Evolutionary conservation across 1,140 invertebrate species (phyloP), one percentile per base, ranked within the genome.

Genomic region (Drosophila ironensis): DNA sequence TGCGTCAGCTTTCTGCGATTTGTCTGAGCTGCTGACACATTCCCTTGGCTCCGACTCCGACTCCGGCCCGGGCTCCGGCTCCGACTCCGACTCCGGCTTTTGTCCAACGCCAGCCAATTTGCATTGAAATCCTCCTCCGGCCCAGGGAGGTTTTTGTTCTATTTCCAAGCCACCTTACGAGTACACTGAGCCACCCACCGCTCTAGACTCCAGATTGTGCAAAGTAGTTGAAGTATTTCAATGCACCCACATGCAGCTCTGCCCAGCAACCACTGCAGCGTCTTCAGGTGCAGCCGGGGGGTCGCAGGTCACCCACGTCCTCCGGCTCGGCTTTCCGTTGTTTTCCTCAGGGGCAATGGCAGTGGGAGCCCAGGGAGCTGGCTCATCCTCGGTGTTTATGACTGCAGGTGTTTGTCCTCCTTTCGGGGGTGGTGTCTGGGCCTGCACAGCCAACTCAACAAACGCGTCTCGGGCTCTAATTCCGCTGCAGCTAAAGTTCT

Each of bases 401-500:
- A 75, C 76, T 81, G 76, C 76, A 81, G 76, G 76, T 81, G 76
- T 81, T 75, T 75, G 66, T 53, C 35, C 56, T 72, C 68, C 42
- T 48, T 71, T 50, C n/a, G 47, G 27, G 54, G 60, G 25, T 33
- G 20, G 35, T 50, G 33, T 37, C 28, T 27, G 40, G 47, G 50
- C 30, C 46, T n/a, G n/a, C n/a, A n/a, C n/a, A n/a, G n/a, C n/a
- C 28, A 11, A 11, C 42, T 24, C 11, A n/a, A n/a, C 47, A 28
- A 12, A 25, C 45, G 37, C 45, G 24, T 35, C 35, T 56, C 27
- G 33, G 57, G 57, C 48, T 80, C 75, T 80, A 80, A 80, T 80
- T 80, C 74, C 52, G 71, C 64, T 80, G 75, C 75, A 80, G 75
- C 75, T 64, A 81, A 75, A 81, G 76, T 81, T 81, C 56, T 75